A percentile compares a stretch with the other conserved stretches of the same genome.
These are phyloP conservation scores for Lepilemur septentrionalis DNA, from an alignment of 2,797 vertebrate species.

Conservation along the genomic window DNA sequence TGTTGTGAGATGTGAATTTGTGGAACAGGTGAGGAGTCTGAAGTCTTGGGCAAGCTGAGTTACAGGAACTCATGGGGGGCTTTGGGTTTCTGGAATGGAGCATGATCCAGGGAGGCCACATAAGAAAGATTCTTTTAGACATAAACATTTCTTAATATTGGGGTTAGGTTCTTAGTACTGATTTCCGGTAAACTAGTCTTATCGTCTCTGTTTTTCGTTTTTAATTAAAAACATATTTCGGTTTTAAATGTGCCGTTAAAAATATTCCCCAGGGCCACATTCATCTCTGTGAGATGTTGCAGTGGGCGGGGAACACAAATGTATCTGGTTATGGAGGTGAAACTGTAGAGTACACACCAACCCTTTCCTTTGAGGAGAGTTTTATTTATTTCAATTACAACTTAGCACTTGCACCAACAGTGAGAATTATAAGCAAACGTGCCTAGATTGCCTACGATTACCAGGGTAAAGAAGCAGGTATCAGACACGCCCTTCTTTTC, in stretches of 20 bases:
- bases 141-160: slow-evolving; percentile 32
- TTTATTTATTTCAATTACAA: not conserved
- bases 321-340: slow-evolving; percentile 35
- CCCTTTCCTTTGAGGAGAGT: not conserved
- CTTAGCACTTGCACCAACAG: not conserved
- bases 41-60: not conserved
- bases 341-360: not conserved
- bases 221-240: slow-evolving; percentile 61
- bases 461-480: not conserved
- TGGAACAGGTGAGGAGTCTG: not conserved
- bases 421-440: not conserved
- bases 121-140: not conserved
- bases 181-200: slow-evolving; percentile 23
- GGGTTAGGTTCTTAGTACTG: not conserved
- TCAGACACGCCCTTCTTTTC: not conserved
- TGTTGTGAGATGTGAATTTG: not conserved
- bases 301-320: not conserved
- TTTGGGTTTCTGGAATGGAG: not conserved
- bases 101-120: not conserved
- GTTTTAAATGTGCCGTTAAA: slow-evolving; percentile 42
- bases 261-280: slow-evolving; percentile 17
- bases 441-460: not conserved
- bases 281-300: not conserved
- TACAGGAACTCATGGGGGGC: not conserved
- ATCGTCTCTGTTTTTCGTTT: slow-evolving; percentile 33